Evolutionary conservation across 2,113 vertebrate genomes (phyloP), one percentile per base, ranked within the genome.

Genomic region (Laterallus jamaicensis): DNA sequence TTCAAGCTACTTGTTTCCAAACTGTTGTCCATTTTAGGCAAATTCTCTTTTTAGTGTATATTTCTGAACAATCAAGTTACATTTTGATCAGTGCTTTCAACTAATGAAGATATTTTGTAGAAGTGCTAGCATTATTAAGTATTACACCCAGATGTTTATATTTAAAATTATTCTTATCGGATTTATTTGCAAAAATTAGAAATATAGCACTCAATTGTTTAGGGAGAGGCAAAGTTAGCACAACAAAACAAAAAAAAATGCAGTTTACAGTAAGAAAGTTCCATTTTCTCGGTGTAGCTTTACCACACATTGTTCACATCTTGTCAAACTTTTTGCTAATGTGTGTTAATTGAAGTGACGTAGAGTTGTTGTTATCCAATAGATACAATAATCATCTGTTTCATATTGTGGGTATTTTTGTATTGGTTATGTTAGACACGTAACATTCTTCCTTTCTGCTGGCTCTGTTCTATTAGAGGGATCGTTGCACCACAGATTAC

Each of bases 1-100:
- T 37, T 76, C 12, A 76, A 82, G 12, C 10, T 60, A 62, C 18
- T 42, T 25, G 17, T 60, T 80, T 94, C 29, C 60, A 55, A 69
- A 49, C 9, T 67, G 47, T 68, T 58, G 32, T 21, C 15, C 5
- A 32, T 54, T 91, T 95, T 52, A 71, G 92, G 64, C 25, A 32
- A 88, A 86, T 89, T 64, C 16, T 60, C 42, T 58, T 44, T 60
- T 39, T 73, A 59, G 58, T 86, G 86, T 93, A 52, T 81, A 68
- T 54, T 10, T 60, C 29, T 44, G 29, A 81, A 91, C 96, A 96
- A 82, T 83, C 31, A 88, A 83, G 54, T 92, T 95, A 86, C 40
- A 55, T 88, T 93, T 83, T 82, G 31, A 60, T 49, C 26, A 39
- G 58, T 93, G 66, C 29, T 96, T 92, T 92, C 42, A 87, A 8